Evolutionary conservation across 2,113 vertebrate genomes (phyloP).

Genomic region (Regulus satrapa): DNA sequence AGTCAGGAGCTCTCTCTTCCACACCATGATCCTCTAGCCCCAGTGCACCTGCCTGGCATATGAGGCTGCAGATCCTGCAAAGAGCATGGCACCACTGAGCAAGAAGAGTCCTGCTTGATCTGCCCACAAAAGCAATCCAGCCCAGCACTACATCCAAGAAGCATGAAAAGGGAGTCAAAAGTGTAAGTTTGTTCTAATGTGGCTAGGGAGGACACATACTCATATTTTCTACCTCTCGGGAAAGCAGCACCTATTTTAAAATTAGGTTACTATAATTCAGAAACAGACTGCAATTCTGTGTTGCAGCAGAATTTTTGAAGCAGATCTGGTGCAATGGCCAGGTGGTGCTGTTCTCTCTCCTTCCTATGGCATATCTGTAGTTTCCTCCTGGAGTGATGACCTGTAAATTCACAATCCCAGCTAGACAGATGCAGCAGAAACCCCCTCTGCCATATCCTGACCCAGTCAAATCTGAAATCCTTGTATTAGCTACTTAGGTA

Average conservation of each 20-base stretch:
- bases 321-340: not conserved
- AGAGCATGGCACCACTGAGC: not conserved
- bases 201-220: not conserved
- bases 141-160: not conserved
- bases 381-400: not conserved
- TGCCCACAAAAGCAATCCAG: not conserved
- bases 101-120: not conserved
- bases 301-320: not conserved
- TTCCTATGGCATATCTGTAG: not conserved
- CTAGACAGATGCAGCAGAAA: not conserved
- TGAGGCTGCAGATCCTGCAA: not conserved
- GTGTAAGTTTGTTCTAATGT: not conserved
- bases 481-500: conserved; percentile 27
- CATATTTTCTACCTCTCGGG: not conserved
- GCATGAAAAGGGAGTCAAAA: not conserved
- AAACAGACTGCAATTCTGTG: not conserved
- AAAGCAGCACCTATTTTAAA: not conserved
- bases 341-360: not conserved
- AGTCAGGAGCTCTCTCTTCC: not conserved
- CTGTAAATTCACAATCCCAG: not conserved
- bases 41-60: not conserved
- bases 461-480: conserved; percentile 42
- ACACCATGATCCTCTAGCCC: not conserved
- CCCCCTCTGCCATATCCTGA: not conserved
- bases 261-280: not conserved